A percentile compares a stretch with the other conserved stretches of the same genome.
Conservation (phyloP, 2,888 invertebrate species). For the Ochropacha duplaris region DNA sequence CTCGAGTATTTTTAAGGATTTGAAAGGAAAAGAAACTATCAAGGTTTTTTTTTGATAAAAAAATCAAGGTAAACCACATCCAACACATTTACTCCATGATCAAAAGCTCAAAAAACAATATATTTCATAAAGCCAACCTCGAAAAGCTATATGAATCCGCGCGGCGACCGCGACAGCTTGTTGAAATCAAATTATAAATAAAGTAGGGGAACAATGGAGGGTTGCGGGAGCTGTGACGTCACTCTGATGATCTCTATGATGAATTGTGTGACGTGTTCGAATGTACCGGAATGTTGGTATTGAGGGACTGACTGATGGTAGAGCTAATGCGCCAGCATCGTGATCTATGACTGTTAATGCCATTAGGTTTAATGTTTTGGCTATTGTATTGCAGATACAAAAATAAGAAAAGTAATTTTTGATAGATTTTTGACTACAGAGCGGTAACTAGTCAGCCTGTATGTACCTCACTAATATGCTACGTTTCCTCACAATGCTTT, state of each 20-base stretch:
- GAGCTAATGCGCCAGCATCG: constrained; percentile 1
- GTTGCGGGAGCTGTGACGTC: constrained; percentile 14
- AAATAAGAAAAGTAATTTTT: not conserved
- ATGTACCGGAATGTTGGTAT: constrained; percentile 8
- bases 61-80: not conserved
- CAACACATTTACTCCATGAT: not conserved
- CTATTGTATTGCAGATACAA: not conserved
- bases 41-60: no score
- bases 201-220: constrained; percentile 36
- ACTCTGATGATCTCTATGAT: constrained; percentile 29
- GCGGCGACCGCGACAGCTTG: constrained; percentile 54
- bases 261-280: constrained; percentile 25
- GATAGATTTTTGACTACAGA: no score
- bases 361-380: not conserved
- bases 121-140: constrained; percentile 24
- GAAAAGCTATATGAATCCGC: constrained; percentile 28
- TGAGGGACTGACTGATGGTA: constrained; percentile 6
- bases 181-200: constrained; percentile 67
- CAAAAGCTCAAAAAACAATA: not conserved
- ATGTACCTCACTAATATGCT: no score
- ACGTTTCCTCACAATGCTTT: no score
- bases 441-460: no score
- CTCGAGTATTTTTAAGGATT: no score
- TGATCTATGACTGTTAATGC: not conserved
- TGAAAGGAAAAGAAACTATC: no score